Evolutionary conservation across 2,888 invertebrate genomes (phyloP), one percentile per base, ranked within the genome.

Genomic region (Polyommatus icarus): DNA sequence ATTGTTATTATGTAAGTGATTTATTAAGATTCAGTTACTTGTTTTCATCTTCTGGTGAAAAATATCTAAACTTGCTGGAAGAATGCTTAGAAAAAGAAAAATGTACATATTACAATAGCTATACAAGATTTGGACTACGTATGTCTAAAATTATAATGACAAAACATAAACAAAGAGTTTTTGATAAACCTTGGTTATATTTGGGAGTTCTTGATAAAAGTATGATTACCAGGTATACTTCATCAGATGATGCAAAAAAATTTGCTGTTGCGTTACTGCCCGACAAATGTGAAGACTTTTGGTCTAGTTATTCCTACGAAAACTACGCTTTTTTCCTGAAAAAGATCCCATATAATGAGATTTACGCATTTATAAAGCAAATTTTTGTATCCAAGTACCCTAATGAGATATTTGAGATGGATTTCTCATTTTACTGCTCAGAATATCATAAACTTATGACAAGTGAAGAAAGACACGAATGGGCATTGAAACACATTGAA

Each of bases 401-500:
- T 1, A 79, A 77, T 10, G 79, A 84, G 79, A 78, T 81, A 77
- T 90, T 90, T 81, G 90, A 90, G 83, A 87, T 83, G 80, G 77
- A 71, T 15, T 57, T 78, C n/a, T 15, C 80, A 0, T 91, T 90
- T 80, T 87, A 86, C 80, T 29, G 81, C 0, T 78, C 77, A 7
- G 54, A 82, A 0, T 86, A 83, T 77, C 87, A 85, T 78, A 78
- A 82, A 46, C 78, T 89, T 24, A 86, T 91, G 83, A 86, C 86
- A 8, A 0, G n/a, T 50, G 82, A 84, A 29, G 85, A 89, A 76
- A 84, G 79, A 79, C 87, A 90, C 82, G 67, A 77, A 71, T 90
- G 90, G 90, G 89, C 89, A n/a, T 79, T 89, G 24, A 79, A 80
- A 32, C 85, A 90, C 57, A 80, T 90, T 77, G 83, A 85, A 57